phyloP scores from a whole-genome alignment of 2,797 vertebrate genomes.

The Centroberyx gerrardi region DNA sequence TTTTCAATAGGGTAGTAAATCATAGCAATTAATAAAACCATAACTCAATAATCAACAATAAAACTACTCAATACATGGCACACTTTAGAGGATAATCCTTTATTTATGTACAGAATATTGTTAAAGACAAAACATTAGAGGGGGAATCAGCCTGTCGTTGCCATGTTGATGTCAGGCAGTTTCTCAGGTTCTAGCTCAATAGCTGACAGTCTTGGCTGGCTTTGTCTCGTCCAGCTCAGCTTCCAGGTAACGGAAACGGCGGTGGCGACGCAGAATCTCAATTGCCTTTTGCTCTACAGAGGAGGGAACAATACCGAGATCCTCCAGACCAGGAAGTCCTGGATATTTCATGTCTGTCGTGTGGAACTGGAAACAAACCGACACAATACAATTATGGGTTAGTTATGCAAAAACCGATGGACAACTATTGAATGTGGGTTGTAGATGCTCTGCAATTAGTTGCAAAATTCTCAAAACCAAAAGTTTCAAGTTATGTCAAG shows the following conservation, averaged over 20 bases:
- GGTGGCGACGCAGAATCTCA: constrained; percentile 94
- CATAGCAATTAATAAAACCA: not conserved
- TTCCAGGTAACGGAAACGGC: constrained; percentile 90
- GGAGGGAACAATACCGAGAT: constrained; percentile 89
- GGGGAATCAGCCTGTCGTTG: constrained; percentile 26
- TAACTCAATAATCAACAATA: not conserved
- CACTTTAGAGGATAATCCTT: constrained; percentile 50
- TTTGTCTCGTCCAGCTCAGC: constrained; percentile 89
- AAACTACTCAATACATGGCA: constrained; percentile 3
- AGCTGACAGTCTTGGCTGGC: constrained; percentile 88
- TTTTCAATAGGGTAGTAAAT: not conserved
- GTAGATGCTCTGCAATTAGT: not conserved
- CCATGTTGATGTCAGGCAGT: constrained; percentile 1
- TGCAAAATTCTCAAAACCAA: not conserved
- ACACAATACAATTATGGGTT: not conserved
- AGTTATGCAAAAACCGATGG: not conserved
- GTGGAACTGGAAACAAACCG: constrained; percentile 87
- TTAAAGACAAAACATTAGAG: constrained; percentile 59
- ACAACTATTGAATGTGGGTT: not conserved
- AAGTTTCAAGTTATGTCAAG: not conserved
- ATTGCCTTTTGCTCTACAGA: constrained; percentile 92
- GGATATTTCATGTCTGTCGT: constrained; percentile 90
- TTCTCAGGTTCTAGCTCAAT: constrained; percentile 65
- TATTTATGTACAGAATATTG: constrained; percentile 84
- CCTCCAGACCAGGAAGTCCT: constrained; percentile 92